Conservation (phyloP, 1,140 invertebrate genomes). For the Drosophila bocki region DNA sequence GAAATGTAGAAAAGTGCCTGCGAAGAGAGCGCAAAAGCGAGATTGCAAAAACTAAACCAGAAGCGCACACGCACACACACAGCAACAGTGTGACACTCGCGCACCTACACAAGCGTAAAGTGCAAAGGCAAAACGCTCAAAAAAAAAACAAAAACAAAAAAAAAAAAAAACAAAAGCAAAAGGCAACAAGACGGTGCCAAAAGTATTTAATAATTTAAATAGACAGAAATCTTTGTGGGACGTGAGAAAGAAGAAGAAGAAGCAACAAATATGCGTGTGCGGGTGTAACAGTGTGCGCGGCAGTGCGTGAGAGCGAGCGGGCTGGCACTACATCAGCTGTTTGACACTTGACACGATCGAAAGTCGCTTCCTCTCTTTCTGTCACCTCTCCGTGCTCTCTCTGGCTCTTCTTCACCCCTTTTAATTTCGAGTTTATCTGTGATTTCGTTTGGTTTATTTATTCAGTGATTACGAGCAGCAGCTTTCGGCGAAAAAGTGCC, state of each 20-base stretch:
- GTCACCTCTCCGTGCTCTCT: conserved; percentile 2
- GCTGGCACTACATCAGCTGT: conserved; percentile 70
- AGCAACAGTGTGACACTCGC: conserved; percentile 42
- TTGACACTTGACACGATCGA: conserved; percentile 80
- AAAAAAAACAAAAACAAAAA: conserved; percentile 1
- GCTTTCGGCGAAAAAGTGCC: conserved; percentile 38
- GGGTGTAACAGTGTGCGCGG: conserved; percentile 7
- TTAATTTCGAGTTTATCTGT: conserved; percentile 55
- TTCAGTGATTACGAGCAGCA: conserved; percentile 64
- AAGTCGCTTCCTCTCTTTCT: conserved; percentile 35
- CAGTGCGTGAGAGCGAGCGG: conserved; percentile 56
- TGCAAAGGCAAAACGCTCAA: conserved; percentile 46
- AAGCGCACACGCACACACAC: conserved; percentile 47
- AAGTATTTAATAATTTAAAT: conserved; percentile 72
- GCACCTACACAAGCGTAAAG: conserved; percentile 32
- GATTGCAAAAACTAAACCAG: conserved; percentile 35
- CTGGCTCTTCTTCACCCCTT: neutral
- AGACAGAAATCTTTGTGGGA: conserved; percentile 35
- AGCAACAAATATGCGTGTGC: conserved; percentile 38
- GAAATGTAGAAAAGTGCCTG: conserved; percentile 60
- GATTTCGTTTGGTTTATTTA: conserved; percentile 52
- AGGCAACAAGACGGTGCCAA: conserved; percentile 47
- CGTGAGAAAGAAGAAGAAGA: conserved; percentile 33
- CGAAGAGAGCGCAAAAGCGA: conserved; percentile 28
- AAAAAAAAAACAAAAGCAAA: conserved; percentile 44